Evolutionary conservation across 2,797 vertebrate species (phyloP), one percentile per base, ranked within the genome.

Genomic region (Enteromius trimaculatus): DNA sequence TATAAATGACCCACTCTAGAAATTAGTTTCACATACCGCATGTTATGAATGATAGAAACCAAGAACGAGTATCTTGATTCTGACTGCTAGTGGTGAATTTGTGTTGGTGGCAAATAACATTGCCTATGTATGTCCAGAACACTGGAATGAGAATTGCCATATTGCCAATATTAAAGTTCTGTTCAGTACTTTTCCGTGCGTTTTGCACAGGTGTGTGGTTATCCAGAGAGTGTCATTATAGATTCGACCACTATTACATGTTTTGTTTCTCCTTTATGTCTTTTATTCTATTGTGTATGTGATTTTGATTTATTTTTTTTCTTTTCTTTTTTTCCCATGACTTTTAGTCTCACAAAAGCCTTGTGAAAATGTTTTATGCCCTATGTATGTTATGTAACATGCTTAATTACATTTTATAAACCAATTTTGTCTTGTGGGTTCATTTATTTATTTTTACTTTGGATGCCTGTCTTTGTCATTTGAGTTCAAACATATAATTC

Each of bases 401-500:
- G 90, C 97, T 97, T 97, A 97, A 96, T 88, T 89, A 94, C 96
- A 95, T 97, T 98, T 98, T 99, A 96, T 98, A 98, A 97, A 97
- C 95, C 95, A 95, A 85, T 55, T 72, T 29, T 42, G 23, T 81
- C 53, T 4, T 79, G 77, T 77, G 42, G 21, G 4, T 29, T 13
- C 44, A 5, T 51, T 19, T 49, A 42, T 26, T 26, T 37, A 0
- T 37, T 42, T 16, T 47, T 55, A 21, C 8, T n/a, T 55, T 4
- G 53, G 53, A 23, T 58, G 53, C 53, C 21, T 42, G 42, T 13
- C 42, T 44, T 44, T 44, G 3, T 13, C 2, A 3, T 10, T 47
- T 47, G 44, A 14, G 44, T 3, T 47, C 14, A 60, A 60, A 26
- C 10, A 13, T 26, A 13, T 60, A 26, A 60, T 23, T 60, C 55